These are phyloP conservation scores for Syrista parreyssii DNA, from an alignment of 2,888 invertebrate genomes.

Conservation along the genomic window DNA sequence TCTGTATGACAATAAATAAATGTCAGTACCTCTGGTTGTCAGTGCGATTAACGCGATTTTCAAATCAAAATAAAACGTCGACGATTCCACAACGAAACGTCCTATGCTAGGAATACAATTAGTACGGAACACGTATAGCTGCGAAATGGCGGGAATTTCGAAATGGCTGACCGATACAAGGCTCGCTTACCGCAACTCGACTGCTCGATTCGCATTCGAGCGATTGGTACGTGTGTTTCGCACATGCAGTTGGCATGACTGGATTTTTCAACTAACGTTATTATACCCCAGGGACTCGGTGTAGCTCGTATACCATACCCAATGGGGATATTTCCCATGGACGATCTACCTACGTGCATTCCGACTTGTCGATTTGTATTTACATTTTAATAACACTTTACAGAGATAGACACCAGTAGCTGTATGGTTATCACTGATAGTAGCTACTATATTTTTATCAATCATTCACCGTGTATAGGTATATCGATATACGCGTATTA, in stretches of 20 bases:
- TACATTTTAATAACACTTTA: constrained; percentile 53
- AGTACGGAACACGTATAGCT: constrained; percentile 18
- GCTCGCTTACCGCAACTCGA: constrained; percentile 13
- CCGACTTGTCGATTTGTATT: constrained; percentile 48
- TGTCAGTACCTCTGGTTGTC: neutral
- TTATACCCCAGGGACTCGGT: constrained; percentile 17
- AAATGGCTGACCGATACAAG: neutral
- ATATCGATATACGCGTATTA: no score
- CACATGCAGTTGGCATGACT: constrained; percentile 11
- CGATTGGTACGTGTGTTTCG: constrained; percentile 11
- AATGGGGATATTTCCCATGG: no score
- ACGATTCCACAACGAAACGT: constrained; percentile 25
- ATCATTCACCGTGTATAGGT: no score
- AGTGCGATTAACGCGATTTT: constrained; percentile 16
- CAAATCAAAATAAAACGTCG: constrained; percentile 30
- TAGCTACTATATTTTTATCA: no score
- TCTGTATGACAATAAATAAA: neutral
- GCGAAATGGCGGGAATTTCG: constrained; percentile 1
- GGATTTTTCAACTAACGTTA: constrained; percentile 27
- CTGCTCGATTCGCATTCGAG: constrained; percentile 7
- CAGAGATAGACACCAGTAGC: neutral
- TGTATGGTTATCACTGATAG: no score
- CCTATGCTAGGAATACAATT: constrained; percentile 20
- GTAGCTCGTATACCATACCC: no score
- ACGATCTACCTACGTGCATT: no score